phyloP scores from a whole-genome alignment of 1,140 invertebrate species.

The Hycleus phaleratus region DNA sequence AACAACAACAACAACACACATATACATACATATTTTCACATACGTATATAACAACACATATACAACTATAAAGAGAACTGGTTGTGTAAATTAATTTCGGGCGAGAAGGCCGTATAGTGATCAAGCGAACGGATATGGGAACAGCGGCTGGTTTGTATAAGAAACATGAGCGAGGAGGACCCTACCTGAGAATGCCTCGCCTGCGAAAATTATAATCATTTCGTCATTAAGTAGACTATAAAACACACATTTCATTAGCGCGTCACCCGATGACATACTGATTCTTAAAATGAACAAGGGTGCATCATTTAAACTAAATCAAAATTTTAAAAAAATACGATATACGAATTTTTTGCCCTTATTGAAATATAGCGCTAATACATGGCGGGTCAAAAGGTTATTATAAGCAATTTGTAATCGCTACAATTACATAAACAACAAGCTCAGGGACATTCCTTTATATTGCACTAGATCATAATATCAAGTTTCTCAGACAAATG shows the following conservation, averaged over 20 bases:
- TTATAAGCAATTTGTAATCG: too few relatives aligned
- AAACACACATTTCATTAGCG: constrained; percentile 29
- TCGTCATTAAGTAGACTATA: constrained; percentile 27
- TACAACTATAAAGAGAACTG: constrained; percentile 24
- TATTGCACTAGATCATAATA: too few relatives aligned
- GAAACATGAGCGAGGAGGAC: not conserved
- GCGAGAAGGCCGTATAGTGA: constrained; percentile 17
- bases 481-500: too few relatives aligned
- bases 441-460: too few relatives aligned
- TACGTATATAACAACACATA: not conserved
- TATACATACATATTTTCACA: not conserved
- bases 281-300: too few relatives aligned
- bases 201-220: constrained; percentile 39
- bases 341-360: too few relatives aligned
- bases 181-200: constrained; percentile 1
- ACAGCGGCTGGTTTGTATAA: constrained; percentile 10
- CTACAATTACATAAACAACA: too few relatives aligned
- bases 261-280: constrained; percentile 1
- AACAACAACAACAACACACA: constrained; percentile 2
- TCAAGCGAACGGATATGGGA: constrained; percentile 5
- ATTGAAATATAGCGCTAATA: too few relatives aligned
- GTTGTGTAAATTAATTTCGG: constrained; percentile 39
- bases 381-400: too few relatives aligned
- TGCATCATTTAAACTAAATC: too few relatives aligned
- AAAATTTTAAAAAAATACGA: too few relatives aligned